Evolutionary conservation across 53 echinoderm and acorn worm species (phyloP).

Genomic region (Henricia sp.): DNA sequence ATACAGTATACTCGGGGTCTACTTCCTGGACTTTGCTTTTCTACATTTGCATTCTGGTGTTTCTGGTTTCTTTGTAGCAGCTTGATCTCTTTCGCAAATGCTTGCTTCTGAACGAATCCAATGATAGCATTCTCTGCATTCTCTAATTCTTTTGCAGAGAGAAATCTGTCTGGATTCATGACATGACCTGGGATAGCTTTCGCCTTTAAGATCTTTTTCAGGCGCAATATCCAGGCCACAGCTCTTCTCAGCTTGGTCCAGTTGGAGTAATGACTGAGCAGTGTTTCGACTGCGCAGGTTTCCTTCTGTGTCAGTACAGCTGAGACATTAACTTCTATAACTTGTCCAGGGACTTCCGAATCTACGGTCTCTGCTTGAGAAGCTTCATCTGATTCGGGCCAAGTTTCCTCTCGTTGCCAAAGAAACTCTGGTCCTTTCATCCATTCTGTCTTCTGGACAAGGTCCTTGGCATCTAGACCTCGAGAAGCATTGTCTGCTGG

Average conservation of each 20-base stretch:
- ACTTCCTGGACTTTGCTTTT: neutral
- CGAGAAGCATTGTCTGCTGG: constrained; percentile 65
- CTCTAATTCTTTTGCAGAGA: neutral
- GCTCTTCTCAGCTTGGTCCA: constrained; percentile 57
- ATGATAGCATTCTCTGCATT: neutral
- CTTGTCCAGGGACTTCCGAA: too few species aligned
- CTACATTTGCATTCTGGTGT: neutral
- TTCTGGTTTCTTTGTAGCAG: neutral
- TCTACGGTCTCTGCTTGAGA: neutral
- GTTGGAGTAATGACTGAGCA: constrained; percentile 41
- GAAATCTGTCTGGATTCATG: neutral
- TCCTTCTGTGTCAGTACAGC: neutral
- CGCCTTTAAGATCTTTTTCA: neutral
- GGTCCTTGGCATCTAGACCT: constrained; percentile 20
- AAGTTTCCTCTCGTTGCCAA: neutral
- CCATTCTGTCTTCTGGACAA: constrained; percentile 19
- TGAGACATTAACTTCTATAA: too few species aligned
- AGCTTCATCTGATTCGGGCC: neutral
- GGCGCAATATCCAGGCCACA: constrained; percentile 33
- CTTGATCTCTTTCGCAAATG: constrained; percentile 11
- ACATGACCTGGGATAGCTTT: neutral
- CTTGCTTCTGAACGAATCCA: neutral
- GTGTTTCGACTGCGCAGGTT: constrained; percentile 24
- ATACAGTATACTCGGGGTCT: neutral
- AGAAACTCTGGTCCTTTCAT: constrained; percentile 45